These are phyloP conservation scores for Caenorhabditis inopinata DNA, from an alignment of 1,140 invertebrate species.

Conservation along the genomic window DNA sequence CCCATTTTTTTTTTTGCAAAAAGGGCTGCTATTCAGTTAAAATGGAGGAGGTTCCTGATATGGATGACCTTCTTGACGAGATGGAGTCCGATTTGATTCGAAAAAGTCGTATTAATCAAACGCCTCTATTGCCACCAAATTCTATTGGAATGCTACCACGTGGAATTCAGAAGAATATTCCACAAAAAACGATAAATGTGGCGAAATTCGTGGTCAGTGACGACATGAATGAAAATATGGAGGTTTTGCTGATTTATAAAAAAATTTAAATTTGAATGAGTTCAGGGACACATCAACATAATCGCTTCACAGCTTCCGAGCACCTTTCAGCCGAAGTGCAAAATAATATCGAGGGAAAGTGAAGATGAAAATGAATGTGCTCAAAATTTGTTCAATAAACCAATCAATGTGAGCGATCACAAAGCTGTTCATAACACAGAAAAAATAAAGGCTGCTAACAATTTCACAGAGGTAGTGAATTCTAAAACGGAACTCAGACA, in stretches of 20 bases:
- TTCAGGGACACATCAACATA: not conserved
- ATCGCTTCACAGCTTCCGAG: not conserved
- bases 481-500: no score
- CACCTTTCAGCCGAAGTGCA: not conserved
- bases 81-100: slow-evolving; percentile 16
- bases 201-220: not conserved
- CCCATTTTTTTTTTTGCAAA: not conserved
- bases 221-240: not conserved
- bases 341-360: not conserved
- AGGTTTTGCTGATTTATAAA: not conserved
- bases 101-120: not conserved
- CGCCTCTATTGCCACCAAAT: not conserved
- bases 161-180: not conserved
- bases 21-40: no score
- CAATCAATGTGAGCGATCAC: no score
- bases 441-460: no score
- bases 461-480: no score
- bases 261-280: not conserved
- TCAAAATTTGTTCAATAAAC: no score
- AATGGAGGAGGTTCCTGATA: slow-evolving; percentile 25
- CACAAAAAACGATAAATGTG: not conserved
- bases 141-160: not conserved
- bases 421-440: no score
- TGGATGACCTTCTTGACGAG: slow-evolving; percentile 28
- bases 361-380: not conserved